Evolutionary conservation across 2,113 vertebrate species (phyloP), one percentile per base, ranked within the genome.

Genomic region (Uria aalge): DNA sequence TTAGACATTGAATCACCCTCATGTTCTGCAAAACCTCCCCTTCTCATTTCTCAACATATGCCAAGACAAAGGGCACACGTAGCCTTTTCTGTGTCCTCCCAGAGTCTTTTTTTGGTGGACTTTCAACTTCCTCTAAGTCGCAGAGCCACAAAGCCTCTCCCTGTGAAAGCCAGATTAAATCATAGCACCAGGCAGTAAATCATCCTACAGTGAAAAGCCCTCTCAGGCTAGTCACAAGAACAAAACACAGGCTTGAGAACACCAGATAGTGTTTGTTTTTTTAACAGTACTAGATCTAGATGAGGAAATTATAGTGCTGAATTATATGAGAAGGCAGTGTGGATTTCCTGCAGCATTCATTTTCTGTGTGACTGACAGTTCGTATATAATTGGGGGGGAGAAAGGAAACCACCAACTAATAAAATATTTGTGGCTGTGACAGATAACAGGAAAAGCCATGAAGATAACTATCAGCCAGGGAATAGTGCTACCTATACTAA

Each of bases 271-370:
- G 18, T 67, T 89, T 53, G 52, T 7, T n/a, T 73, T 55, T 87
- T 79, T 82, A 92, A 38, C 6, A 56, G 56, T 53, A 60, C 53
- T 40, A 59, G 64, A 81, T 75, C 34, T 78, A 96, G 60, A 92
- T 68, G 56, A 96, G 88, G 83, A 96, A 96, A 92, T 85, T 63
- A 91, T 9, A 78, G 69, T 56, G 43, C 38, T 92, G 56, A 56
- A 72, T 72, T 90, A 48, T 84, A 81, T 8, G 47, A 82, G 50
- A 92, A 66, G 20, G n/a, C 82, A 75, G 21, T 6, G 13, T 72
- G 23, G 47, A 36, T 91, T 85, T 94, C 80, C 73, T 85, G 60
- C 64, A 88, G 64, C 40, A 52, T 56, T 93, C 30, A 43, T 77
- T 71, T 71, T 15, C 40, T 50, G 5, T 32, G n/a, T 86, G 75